Percentiles rank a stretch among this genome's conserved stretches.
phyloP scores from a whole-genome alignment of 2,113 vertebrate species.

The Myxocyprinus asiaticus region DNA sequence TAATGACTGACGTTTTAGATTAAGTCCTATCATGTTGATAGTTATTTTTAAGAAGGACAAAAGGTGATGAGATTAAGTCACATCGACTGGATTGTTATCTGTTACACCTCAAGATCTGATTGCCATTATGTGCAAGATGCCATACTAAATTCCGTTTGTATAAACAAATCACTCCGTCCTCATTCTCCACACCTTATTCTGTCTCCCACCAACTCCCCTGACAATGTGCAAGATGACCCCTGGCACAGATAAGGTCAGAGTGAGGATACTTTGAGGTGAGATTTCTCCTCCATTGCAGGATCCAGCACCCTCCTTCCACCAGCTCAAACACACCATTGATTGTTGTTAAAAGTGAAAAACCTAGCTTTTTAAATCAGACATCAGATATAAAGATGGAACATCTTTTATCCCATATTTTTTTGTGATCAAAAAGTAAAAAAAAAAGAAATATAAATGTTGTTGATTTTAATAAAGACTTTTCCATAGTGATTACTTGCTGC shows the following conservation, averaged over 20 bases:
- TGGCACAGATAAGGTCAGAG: background rate
- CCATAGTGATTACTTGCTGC: too few relatives aligned
- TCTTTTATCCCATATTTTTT: too few relatives aligned
- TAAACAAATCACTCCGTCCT: background rate
- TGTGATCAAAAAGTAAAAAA: too few relatives aligned
- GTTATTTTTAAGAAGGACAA: background rate
- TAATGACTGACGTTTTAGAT: constrained; percentile 15
- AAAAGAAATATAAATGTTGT: too few relatives aligned
- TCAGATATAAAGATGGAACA: too few relatives aligned
- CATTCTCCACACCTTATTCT: too few relatives aligned
- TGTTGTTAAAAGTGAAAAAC: too few relatives aligned
- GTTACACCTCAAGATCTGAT: background rate
- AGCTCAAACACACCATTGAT: background rate
- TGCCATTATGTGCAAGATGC: background rate
- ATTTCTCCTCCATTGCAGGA: background rate
- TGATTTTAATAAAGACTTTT: too few relatives aligned
- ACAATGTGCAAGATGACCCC: background rate
- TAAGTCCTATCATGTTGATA: background rate
- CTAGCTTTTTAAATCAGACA: too few relatives aligned
- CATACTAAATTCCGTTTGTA: too few relatives aligned
- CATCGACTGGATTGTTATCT: background rate
- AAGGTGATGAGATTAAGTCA: background rate
- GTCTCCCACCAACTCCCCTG: background rate
- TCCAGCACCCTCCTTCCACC: background rate
- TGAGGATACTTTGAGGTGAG: background rate